Conservation (phyloP, 2,113 vertebrate species). For the Pterocles orientalis region DNA sequence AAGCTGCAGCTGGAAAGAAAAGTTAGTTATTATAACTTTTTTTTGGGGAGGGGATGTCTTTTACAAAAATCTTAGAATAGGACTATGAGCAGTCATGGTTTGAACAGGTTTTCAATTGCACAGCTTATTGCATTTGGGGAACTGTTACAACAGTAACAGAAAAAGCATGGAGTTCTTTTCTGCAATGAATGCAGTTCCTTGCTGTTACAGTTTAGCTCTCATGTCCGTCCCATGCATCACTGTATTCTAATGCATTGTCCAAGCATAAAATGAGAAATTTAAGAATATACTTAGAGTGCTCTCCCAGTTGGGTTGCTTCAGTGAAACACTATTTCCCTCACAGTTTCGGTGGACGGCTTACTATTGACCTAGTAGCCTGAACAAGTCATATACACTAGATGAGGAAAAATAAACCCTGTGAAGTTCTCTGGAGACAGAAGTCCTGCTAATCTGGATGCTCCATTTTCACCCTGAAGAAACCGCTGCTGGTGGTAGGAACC, state of each 20-base stretch:
- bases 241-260: neutral
- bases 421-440: neutral
- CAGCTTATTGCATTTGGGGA: neutral
- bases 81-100: neutral
- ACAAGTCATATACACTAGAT: neutral
- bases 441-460: neutral
- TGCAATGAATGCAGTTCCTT: neutral
- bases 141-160: neutral
- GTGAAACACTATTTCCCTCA: neutral
- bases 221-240: neutral
- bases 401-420: neutral
- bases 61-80: neutral
- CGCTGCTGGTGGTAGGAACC: neutral
- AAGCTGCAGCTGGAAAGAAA: neutral
- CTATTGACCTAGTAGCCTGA: neutral
- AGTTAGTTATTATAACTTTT: neutral
- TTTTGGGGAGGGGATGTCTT: neutral
- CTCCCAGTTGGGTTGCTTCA: neutral
- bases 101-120: neutral
- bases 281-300: neutral
- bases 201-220: neutral
- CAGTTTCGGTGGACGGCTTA: neutral
- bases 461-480: neutral
- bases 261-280: neutral
- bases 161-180: neutral